Evolutionary conservation across 2,113 vertebrate genomes (phyloP).

Genomic region (Pachycephala philippinensis): DNA sequence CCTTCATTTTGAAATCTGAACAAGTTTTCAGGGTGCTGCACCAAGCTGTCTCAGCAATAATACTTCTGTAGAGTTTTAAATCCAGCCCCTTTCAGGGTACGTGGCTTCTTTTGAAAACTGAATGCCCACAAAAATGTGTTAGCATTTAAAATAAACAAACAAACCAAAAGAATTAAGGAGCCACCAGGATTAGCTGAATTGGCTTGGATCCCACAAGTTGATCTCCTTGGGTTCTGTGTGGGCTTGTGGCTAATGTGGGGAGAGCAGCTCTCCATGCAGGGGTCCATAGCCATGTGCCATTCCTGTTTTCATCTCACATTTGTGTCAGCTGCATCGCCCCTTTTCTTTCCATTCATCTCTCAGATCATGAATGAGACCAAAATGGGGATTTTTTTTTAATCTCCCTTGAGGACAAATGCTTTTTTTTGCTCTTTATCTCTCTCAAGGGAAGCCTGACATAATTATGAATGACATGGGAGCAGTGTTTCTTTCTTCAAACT

Average conservation of each 20-base stretch:
- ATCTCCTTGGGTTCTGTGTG: background rate
- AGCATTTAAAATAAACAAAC: background rate
- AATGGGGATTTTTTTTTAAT: background rate
- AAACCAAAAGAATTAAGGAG: background rate
- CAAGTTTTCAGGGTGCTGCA: background rate
- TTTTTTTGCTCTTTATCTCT: background rate
- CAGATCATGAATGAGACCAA: background rate
- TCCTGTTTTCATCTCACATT: background rate
- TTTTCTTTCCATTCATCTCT: slow-evolving; percentile 14
- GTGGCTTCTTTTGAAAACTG: background rate
- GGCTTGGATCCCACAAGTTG: background rate
- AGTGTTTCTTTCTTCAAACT: background rate
- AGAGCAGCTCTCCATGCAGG: background rate
- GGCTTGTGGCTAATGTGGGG: background rate
- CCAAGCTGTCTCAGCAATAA: background rate
- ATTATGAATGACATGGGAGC: background rate
- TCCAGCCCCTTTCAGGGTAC: background rate
- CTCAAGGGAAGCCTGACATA: background rate
- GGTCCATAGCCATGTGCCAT: background rate
- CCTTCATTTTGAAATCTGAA: background rate
- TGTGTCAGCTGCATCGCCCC: background rate
- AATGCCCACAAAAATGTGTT: background rate
- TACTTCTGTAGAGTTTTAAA: background rate
- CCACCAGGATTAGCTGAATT: background rate
- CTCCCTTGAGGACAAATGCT: background rate